Evolutionary conservation across 2,797 vertebrate species (phyloP).

Genomic region (Urophycis tenuis): DNA sequence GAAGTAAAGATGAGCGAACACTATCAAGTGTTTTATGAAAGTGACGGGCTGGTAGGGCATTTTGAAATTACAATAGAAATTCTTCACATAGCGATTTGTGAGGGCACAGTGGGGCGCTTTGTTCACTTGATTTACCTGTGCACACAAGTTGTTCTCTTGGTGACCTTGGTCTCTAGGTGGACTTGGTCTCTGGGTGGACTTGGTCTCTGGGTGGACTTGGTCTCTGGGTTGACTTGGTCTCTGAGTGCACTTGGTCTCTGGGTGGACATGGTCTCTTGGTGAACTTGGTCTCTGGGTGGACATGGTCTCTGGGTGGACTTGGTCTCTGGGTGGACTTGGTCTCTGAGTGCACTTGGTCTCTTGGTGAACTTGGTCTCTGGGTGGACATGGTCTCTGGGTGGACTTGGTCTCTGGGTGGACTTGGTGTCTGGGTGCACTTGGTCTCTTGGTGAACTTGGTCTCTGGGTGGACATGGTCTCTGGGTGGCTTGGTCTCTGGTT

Average conservation of each 20-base stretch:
- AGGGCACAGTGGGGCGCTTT: neutral
- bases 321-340: neutral
- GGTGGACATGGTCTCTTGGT: no score
- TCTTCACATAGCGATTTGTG: neutral
- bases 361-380: neutral
- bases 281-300: no score
- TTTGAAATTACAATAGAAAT: neutral
- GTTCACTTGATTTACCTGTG: neutral
- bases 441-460: neutral
- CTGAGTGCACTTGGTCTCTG: neutral
- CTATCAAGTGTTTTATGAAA: neutral
- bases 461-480: neutral
- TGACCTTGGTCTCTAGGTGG: neutral
- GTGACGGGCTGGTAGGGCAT: neutral
- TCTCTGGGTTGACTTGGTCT: neutral
- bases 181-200: neutral
- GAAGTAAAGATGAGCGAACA: neutral
- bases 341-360: neutral
- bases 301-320: neutral
- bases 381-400: neutral
- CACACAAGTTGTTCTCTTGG: no score
- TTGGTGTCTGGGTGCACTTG: neutral
- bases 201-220: neutral
- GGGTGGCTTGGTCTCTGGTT: neutral
- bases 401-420: neutral